Percentiles rank a stretch among this genome's conserved stretches.
Conservation (phyloP, 2,113 vertebrate species). For the Malurus cyaneus region DNA sequence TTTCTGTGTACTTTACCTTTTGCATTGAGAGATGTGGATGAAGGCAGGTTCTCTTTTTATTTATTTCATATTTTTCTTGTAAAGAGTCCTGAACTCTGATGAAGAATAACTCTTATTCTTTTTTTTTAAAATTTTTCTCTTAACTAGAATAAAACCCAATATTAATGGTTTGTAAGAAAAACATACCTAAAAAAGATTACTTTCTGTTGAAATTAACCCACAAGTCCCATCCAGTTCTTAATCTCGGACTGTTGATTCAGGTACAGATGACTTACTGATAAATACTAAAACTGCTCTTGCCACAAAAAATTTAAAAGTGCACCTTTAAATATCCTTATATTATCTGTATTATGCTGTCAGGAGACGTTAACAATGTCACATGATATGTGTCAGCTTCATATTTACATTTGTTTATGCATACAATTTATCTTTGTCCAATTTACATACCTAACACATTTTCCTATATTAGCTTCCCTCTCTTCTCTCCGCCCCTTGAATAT, state of each 20-base stretch:
- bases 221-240: background rate
- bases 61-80: background rate
- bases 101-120: background rate
- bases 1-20: background rate
- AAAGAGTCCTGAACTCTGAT: background rate
- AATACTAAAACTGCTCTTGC: background rate
- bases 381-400: background rate
- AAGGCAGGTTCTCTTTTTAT: background rate
- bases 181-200: background rate
- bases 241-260: background rate
- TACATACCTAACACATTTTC: background rate
- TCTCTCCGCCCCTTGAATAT: rapidly evolving
- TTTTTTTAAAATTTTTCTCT: background rate
- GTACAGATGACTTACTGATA: background rate
- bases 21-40: background rate
- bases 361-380: background rate
- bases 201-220: background rate
- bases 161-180: background rate
- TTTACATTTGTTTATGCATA: background rate
- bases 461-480: background rate
- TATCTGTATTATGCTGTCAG: background rate
- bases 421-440: background rate
- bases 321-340: background rate
- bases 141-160: background rate
- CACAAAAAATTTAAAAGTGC: background rate